Base-by-base conservation (phyloP, 2,888 invertebrate species). In the Yponomeuta sedellus region DNA sequence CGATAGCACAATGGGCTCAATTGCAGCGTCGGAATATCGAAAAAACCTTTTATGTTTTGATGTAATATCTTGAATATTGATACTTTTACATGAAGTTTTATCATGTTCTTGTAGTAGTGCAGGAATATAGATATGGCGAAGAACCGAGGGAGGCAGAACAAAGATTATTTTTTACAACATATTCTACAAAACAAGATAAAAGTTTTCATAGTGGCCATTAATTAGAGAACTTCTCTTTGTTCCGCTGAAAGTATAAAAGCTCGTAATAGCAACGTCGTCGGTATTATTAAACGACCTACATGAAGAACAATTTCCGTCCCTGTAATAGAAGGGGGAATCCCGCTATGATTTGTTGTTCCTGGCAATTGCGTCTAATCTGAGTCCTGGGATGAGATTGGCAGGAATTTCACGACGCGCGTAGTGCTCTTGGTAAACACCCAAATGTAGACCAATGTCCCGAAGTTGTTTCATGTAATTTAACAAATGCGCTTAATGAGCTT, bases 1-100 rank as follows among this genome's bases (percentile, higher is more conserved):
- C 75, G 77, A 72, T 72, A 72, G 74, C 72, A 85, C 82, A 86
- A 86, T 83, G 78, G 78, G 72, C 70, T 80, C 85, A 85, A 85
- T 87, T 84, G 84, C 78, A 64, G 20, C 40, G 22, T 20, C 44
- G 20, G 75, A 81, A 79, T 80, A 78, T 80, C 78, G 77, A 77
- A 77, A 78, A 79, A 34, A 34, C 34, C 10, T 34, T 34, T 5
- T 8, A 34, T 34, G 1, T 34, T 5, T 34, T 34, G 34, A 34
- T 34, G n/a, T n/a, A n/a, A 34, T 10, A 34, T 25, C 25, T 25
- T 25, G 25, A n/a, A 34, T 34, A 6, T 34, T 34, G 28, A 28
- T 28, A 82, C 76, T 77, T 71, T 52, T 52, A 52, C 44, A 52
- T 52, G 3, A 16, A 52, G 3, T 52, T 52, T 44, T 16, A 52